Base-by-base conservation (phyloP, 2,797 vertebrate species). In the Graptemys geographica region DNA sequence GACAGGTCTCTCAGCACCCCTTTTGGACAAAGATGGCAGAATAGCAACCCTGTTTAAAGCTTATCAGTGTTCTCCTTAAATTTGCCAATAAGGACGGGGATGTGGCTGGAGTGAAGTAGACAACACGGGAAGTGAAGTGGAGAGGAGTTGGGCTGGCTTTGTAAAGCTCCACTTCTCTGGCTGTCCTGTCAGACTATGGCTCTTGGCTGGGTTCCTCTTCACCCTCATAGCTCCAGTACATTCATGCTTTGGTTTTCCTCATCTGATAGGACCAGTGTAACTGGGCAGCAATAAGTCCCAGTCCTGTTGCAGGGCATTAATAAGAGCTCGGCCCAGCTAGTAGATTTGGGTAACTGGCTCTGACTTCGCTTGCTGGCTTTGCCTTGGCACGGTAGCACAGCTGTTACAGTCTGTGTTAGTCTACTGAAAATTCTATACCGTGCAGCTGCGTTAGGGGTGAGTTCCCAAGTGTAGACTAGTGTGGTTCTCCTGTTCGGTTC, bases 51-150 rank as follows among this genome's bases (percentile, higher is more conserved):
- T 62, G 59, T 33, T 62, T 57, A 28, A 55, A 55, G 11, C 27
- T 57, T 31, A 25, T 55, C 53, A 55, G 8, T 28, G 52, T 65
- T 0, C 0, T 62, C 15, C 37, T 88, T 84, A 81, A 79, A 80
- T 47, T 84, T 96, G 72, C 80, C 82, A 57, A 53, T 78, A 82
- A 23, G 8, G 79, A 76, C 82, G 79, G 79, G 2, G 15, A n/a
- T 6, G 6, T 78, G 90, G 83, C 31, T 56, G 41, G 41, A 28
- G 47, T 84, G 90, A 96, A 69, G 90, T 89, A 95, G 88, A 96
- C 87, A 25, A 15, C 52, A n/a, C 1, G 33, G 15, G 79, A 83
- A 47, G 56, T n/a, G 79, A 41, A 84, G 89, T 89, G 86, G 92
- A 76, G 76, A 92, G 86, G 56, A 55, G 65, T 78, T 65, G 62